Conservation (phyloP, 1,140 invertebrate genomes). For the Berghia stephanieae region DNA sequence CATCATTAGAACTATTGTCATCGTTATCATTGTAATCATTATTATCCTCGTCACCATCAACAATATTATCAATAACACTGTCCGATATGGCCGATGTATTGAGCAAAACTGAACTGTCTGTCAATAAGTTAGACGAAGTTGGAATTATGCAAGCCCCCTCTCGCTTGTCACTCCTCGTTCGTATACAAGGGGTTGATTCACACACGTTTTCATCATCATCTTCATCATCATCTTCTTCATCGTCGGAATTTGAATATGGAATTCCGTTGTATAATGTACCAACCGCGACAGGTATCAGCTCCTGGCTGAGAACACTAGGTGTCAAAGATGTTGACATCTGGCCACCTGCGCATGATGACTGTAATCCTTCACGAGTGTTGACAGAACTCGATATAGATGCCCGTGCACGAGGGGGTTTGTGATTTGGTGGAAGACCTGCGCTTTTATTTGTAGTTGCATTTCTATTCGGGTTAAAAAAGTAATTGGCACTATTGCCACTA, state of each 20-base stretch:
- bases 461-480: too few relatives aligned
- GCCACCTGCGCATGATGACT: not conserved
- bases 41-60: not conserved
- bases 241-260: not conserved
- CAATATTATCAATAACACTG: too few relatives aligned
- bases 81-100: too few relatives aligned
- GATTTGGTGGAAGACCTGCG: too few relatives aligned
- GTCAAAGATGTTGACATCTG: not conserved
- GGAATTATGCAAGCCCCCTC: too few relatives aligned
- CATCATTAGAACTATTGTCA: not conserved
- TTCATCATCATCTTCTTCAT: not conserved
- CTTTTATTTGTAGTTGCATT: too few relatives aligned
- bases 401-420: conserved; percentile 15
- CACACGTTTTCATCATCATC: too few relatives aligned
- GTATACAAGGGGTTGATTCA: too few relatives aligned
- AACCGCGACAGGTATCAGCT: conserved; percentile 21
- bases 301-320: not conserved
- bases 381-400: not conserved
- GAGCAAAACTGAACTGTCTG: too few relatives aligned
- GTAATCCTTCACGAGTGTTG: not conserved
- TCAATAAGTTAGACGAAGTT: too few relatives aligned
- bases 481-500: too few relatives aligned
- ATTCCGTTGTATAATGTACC: not conserved
- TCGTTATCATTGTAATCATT: not conserved
- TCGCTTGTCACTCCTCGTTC: too few relatives aligned